phyloP scores from a whole-genome alignment of 2,888 invertebrate genomes.

The Melolontha melolontha region DNA sequence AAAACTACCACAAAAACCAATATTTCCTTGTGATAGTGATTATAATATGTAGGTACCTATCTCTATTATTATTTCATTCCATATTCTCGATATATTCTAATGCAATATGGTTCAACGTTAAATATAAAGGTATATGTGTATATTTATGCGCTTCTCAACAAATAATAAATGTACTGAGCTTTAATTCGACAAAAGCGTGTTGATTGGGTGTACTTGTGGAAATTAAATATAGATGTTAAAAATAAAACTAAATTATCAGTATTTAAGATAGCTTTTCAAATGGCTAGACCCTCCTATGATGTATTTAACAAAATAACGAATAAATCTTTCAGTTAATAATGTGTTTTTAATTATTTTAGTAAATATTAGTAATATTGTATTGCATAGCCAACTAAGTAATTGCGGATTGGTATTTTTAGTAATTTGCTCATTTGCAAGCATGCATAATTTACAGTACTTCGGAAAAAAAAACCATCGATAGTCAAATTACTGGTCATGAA shows the following conservation, averaged over 20 bases:
- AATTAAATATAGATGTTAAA: constrained; percentile 52
- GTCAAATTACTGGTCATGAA: too few species aligned
- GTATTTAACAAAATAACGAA: constrained; percentile 62
- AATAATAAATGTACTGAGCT: constrained; percentile 27
- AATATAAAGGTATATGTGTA: background rate
- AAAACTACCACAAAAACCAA: too few species aligned
- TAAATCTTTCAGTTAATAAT: constrained; percentile 53
- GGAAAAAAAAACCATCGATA: too few species aligned
- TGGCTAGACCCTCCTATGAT: constrained; percentile 67
- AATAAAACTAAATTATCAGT: constrained; percentile 66
- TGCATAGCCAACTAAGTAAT: too few species aligned
- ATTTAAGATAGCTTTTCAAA: constrained; percentile 67
- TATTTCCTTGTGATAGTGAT: too few species aligned
- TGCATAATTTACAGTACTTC: too few species aligned
- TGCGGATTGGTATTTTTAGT: too few species aligned
- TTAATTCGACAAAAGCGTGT: constrained; percentile 10
- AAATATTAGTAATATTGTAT: too few species aligned
- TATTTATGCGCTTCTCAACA: constrained; percentile 3
- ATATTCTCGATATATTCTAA: too few species aligned
- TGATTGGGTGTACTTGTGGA: constrained; percentile 22
- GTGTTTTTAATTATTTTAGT: background rate
- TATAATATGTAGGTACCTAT: too few species aligned
- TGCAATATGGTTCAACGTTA: background rate
- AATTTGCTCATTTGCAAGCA: too few species aligned
- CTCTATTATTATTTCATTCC: too few species aligned